Percentiles rank a stretch among this genome's conserved stretches.
Conservation (phyloP, 2,797 vertebrate species). For the Sebastes trivittatus region DNA sequence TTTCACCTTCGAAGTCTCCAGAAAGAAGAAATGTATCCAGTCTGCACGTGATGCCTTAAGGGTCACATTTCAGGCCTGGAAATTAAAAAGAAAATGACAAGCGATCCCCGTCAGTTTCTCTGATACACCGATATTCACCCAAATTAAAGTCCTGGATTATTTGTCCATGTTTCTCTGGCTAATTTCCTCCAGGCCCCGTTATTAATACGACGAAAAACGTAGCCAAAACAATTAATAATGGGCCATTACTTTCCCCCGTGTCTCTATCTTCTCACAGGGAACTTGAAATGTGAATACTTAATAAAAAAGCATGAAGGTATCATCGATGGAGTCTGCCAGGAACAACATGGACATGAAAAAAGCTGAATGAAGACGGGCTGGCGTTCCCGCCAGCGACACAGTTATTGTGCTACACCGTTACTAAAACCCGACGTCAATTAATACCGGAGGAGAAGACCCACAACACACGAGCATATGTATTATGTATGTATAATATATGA, state of each 20-base stretch:
- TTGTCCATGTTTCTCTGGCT: constrained; percentile 25
- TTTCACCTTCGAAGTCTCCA: constrained; percentile 2
- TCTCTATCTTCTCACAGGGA: constrained; percentile 39
- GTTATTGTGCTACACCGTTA: constrained; percentile 46
- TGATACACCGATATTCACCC: constrained; percentile 5
- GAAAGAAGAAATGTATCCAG: neutral
- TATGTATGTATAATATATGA: neutral
- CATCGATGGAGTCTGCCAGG: constrained; percentile 59
- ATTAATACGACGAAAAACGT: constrained; percentile 41
- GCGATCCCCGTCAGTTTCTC: neutral
- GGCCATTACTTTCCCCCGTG: constrained; percentile 12
- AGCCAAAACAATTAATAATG: constrained; percentile 70
- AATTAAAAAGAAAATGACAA: neutral
- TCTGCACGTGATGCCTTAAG: neutral
- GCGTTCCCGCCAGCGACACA: constrained; percentile 44
- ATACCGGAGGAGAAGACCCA: constrained; percentile 41
- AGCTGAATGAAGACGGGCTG: constrained; percentile 21
- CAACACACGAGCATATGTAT: constrained; percentile 6
- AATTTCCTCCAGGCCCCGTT: constrained; percentile 35
- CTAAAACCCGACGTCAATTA: constrained; percentile 64
- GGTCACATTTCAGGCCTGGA: neutral
- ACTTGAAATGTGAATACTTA: constrained; percentile 68
- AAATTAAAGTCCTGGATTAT: constrained; percentile 36
- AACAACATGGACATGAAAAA: constrained; percentile 41
- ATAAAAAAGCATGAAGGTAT: constrained; percentile 55